A percentile compares a stretch with the other conserved stretches of the same genome.
These are phyloP conservation scores for Dascyllus trimaculatus DNA, from an alignment of 2,113 vertebrate genomes.

Conservation along the genomic window DNA sequence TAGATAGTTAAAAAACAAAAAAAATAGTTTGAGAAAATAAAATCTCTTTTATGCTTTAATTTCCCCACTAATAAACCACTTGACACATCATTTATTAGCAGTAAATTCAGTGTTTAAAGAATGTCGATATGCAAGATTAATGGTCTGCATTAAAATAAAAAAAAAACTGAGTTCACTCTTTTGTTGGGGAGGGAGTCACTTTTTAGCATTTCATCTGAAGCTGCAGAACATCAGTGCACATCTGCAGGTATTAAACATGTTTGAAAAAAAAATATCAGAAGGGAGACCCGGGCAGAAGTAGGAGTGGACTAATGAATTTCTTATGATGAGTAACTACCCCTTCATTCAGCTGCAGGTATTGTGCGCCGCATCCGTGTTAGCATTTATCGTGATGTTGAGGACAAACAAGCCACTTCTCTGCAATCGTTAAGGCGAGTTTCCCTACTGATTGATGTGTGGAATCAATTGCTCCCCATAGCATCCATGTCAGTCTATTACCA, in stretches of 20 bases:
- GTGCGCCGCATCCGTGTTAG: slow-evolving; percentile 68
- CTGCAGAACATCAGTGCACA: slow-evolving; percentile 28
- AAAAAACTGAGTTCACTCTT: not conserved
- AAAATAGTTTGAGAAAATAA: not conserved
- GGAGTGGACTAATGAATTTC: slow-evolving; percentile 63
- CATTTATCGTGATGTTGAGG: slow-evolving; percentile 74
- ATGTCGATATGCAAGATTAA: slow-evolving; percentile 16
- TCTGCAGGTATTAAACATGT: slow-evolving; percentile 39
- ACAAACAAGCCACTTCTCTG: slow-evolving; percentile 83
- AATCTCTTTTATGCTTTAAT: slow-evolving; percentile 7
- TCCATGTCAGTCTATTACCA: slow-evolving; percentile 87
- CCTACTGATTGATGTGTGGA: slow-evolving; percentile 86
- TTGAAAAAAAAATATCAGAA: slow-evolving; percentile 40
- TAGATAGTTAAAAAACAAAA: slow-evolving; percentile 3
- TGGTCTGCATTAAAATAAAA: slow-evolving; percentile 7
- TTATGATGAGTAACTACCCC: slow-evolving; percentile 63
- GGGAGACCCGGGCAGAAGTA: slow-evolving; percentile 22
- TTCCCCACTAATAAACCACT: slow-evolving; percentile 7
- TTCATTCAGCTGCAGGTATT: slow-evolving; percentile 64
- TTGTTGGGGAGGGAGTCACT: not conserved
- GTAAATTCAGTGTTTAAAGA: slow-evolving; percentile 1
- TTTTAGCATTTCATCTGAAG: slow-evolving; percentile 30
- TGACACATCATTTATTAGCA: not conserved
- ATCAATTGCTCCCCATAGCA: slow-evolving; percentile 87
- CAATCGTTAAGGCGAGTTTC: slow-evolving; percentile 81